phyloP scores from a whole-genome alignment of 1,140 invertebrate genomes.

The Rhopalosiphum padi region DNA sequence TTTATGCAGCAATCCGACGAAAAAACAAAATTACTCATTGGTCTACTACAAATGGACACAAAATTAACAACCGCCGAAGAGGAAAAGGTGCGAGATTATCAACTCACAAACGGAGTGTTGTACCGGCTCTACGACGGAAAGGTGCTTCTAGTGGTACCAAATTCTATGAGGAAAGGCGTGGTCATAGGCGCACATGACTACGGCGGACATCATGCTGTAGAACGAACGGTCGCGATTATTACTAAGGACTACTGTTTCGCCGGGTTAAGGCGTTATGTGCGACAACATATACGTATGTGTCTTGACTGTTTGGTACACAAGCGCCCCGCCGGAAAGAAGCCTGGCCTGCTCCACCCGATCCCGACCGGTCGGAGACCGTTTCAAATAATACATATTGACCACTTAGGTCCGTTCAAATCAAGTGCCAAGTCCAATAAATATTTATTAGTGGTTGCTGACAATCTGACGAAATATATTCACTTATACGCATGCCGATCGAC shows the following conservation, averaged over 20 bases:
- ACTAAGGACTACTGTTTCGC: neutral
- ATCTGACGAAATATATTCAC: neutral
- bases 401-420: slow-evolving; percentile 18
- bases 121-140: neutral
- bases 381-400: neutral
- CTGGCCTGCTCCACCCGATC: neutral
- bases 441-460: neutral
- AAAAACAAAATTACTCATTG: neutral
- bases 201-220: neutral
- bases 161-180: neutral
- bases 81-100: neutral
- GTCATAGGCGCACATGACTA: neutral
- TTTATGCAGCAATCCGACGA: neutral
- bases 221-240: neutral
- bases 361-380: neutral
- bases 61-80: too few relatives aligned
- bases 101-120: neutral
- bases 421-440: neutral
- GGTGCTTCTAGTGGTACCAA: neutral
- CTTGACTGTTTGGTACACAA: neutral
- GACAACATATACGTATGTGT: neutral
- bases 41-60: too few relatives aligned
- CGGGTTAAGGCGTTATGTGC: neutral
- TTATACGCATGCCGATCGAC: neutral
- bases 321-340: neutral